Percentiles rank a stretch among this genome's conserved stretches.
phyloP scores from a whole-genome alignment of 2,888 invertebrate species.

The Cynaeus angustus region DNA sequence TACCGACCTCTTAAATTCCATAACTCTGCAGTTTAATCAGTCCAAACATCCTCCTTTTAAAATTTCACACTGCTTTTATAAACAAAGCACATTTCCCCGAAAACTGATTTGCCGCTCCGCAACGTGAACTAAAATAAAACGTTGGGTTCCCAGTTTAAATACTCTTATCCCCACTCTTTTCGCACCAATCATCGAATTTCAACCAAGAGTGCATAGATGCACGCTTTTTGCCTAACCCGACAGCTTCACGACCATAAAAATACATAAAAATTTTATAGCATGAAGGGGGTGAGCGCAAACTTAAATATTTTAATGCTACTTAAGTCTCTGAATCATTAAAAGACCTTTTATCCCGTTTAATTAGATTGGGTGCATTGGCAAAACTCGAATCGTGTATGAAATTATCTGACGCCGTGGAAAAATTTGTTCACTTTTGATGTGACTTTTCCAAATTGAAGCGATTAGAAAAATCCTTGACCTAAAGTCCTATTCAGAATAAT shows the following conservation, averaged over 20 bases:
- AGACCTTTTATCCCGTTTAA: slow-evolving; percentile 10
- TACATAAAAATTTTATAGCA: slow-evolving; percentile 12
- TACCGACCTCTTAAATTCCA: neutral
- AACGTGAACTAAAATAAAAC: slow-evolving; percentile 1
- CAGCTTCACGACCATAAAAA: no score
- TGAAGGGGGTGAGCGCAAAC: slow-evolving; percentile 2
- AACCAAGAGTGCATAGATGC: neutral
- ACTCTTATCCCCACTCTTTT: neutral
- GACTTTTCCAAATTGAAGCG: neutral
- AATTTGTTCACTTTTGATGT: slow-evolving; percentile 11
- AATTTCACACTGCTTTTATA: neutral
- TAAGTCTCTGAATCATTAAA: slow-evolving; percentile 15
- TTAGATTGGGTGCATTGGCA: slow-evolving; percentile 7
- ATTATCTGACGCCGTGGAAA: no score
- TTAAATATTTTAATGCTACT: slow-evolving; percentile 21
- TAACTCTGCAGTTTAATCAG: no score
- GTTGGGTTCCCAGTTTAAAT: neutral
- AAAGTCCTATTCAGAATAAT: slow-evolving; percentile 41
- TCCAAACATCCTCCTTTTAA: neutral
- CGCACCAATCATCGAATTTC: neutral
- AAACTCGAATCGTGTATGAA: no score
- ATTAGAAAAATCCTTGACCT: slow-evolving; percentile 27
- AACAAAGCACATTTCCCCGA: neutral
- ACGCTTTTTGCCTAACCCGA: neutral
- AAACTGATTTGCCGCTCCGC: neutral